Base-by-base conservation (phyloP, 2,888 invertebrate species). In the Acronicta psi region DNA sequence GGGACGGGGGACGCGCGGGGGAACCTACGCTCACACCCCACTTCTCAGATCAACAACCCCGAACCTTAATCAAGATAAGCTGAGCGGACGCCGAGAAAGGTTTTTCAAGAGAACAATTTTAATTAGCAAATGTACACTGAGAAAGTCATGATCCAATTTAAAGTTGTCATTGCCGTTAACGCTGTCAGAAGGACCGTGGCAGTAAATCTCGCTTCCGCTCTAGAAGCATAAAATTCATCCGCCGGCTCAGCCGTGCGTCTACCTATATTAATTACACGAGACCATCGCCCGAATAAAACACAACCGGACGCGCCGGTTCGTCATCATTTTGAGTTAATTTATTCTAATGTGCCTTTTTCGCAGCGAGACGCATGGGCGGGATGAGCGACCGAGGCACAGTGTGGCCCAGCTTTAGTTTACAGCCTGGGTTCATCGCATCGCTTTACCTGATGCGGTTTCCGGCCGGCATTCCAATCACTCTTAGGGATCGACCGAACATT, bases 41-140 rank as follows among this genome's bases (percentile, higher is more conserved):
- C 87, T 85, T 81, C 80, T 75, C 84, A 85, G 92, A 91, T 87
- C 92, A 91, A 91, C 92, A 91, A 91, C 90, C 91, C 89, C 85
- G 79, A 89, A 87, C 80, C 85, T 85, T 89, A 86, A 90, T 90
- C 86, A 88, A 89, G 90, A 91, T 89, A 87, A 88, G 83, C 84
- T 77, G 81, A 82, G 77, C 80, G 82, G 81, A 83, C 85, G 80
- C 75, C 47, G 51, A 77, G 77, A 75, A 78, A 75, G 80, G 80
- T 83, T 82, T 29, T 84, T 84, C 76, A 79, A 83, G 77, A 79
- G 80, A 83, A 82, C 73, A 81, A 81, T 84, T 84, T 85, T 83
- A 87, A 88, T 88, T 85, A 87, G 81, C 69, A 80, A 81, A 83
- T 80, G 80, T 73, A 67, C 62, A 51, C 73, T 69, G 61, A 58